Percentiles rank a stretch among this genome's conserved stretches.
These are phyloP conservation scores for Elysia crispata DNA, from an alignment of 2,888 invertebrate genomes.

Conservation along the genomic window DNA sequence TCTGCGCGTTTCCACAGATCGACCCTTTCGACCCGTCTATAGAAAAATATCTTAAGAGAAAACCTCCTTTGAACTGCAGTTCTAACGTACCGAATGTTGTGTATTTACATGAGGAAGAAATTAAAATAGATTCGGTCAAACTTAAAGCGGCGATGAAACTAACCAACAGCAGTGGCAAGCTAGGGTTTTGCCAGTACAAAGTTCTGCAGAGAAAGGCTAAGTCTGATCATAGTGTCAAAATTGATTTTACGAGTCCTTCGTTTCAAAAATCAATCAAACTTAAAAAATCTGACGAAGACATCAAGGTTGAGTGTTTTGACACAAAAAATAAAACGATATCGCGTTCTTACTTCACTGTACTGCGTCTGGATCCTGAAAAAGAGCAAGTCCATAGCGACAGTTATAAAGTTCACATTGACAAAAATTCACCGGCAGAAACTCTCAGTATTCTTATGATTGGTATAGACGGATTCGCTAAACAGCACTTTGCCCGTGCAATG, in stretches of 20 bases:
- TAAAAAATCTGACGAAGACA: slow-evolving; percentile 10
- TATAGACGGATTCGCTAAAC: slow-evolving; percentile 37
- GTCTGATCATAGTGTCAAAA: not conserved
- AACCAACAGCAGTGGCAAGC: not conserved
- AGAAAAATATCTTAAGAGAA: not conserved
- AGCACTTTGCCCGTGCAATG: slow-evolving; percentile 54
- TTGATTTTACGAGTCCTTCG: not conserved
- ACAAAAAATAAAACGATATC: not conserved
- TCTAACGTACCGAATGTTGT: slow-evolving; percentile 17
- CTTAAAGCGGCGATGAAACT: not conserved
- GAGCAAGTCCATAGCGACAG: not conserved
- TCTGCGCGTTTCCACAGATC: slow-evolving; percentile 21
- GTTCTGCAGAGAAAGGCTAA: not conserved
- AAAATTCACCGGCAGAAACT: not conserved
- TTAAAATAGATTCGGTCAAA: slow-evolving; percentile 14
- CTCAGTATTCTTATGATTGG: slow-evolving; percentile 37
- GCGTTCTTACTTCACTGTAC: slow-evolving; percentile 2
- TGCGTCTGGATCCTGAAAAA: slow-evolving; percentile 18
- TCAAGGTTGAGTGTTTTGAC: slow-evolving; percentile 26
- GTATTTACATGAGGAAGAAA: not conserved
- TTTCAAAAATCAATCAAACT: slow-evolving; percentile 29
- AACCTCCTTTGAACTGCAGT: slow-evolving; percentile 10
- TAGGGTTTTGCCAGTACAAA: slow-evolving; percentile 25
- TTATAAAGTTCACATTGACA: not conserved
- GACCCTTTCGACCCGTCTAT: slow-evolving; percentile 35